Percentiles rank a stretch among this genome's conserved stretches.
Conservation (phyloP, 2,113 vertebrate genomes). For the Cyanistes caeruleus region DNA sequence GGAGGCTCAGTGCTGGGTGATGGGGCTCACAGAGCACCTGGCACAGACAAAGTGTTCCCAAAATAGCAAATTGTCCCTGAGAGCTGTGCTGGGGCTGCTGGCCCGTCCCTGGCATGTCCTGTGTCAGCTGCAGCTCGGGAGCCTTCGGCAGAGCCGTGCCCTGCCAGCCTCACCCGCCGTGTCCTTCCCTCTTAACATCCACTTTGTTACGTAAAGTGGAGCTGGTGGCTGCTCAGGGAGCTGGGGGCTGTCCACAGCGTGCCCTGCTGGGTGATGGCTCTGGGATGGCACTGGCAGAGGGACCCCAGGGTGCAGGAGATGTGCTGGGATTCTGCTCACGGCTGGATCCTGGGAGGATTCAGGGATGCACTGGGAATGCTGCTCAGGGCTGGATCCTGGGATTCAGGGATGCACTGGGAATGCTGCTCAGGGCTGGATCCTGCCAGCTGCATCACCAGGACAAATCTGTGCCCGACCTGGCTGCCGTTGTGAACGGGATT, state of each 20-base stretch:
- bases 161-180: background rate
- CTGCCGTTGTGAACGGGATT: background rate
- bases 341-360: background rate
- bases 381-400: background rate
- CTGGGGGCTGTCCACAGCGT: too few relatives aligned
- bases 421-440: background rate
- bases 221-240: background rate
- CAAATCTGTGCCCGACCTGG: background rate
- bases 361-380: background rate
- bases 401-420: background rate
- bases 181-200: background rate
- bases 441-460: background rate
- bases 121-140: background rate
- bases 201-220: fast-evolving
- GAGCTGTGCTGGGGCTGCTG: background rate
- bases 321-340: background rate
- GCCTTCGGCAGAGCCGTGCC: background rate
- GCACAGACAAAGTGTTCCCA: fast-evolving
- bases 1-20: background rate
- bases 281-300: background rate
- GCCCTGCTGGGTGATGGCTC: fast-evolving
- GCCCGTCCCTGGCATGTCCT: background rate
- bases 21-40: background rate
- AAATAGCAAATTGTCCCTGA: background rate
- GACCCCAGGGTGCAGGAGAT: background rate